Evolutionary conservation across 2,113 vertebrate species (phyloP), one percentile per base, ranked within the genome.

Genomic region (Collichthys lucidus): DNA sequence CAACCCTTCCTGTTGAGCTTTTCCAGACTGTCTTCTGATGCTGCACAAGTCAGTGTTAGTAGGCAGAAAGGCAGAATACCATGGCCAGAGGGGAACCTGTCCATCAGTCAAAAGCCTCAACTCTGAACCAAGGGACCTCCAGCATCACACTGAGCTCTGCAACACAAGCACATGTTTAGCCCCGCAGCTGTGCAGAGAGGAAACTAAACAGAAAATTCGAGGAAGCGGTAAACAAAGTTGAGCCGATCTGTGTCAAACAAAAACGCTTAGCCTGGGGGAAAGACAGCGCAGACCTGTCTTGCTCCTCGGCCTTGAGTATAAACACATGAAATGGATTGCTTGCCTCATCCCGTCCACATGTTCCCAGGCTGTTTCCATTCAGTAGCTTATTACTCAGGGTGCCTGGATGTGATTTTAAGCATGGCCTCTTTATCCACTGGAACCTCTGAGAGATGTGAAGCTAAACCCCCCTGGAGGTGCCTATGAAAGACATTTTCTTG

Each of bases 181-280:
- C 90, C 90, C 46, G 77, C 82, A 91, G 92, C 89, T 77, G 68
- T 87, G 80, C 77, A 84, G 82, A 79, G 71, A 86, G 85, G 85
- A 91, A 91, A 64, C 88, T 74, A 82, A 89, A 90, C 42, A 86
- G 86, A 82, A 86, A 91, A 68, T 62, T 90, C 88, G 89, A 91
- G 86, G 87, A 79, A 83, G 82, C 12, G 15, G 82, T 77, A 91
- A 91, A 89, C 85, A 94, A 89, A 90, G 82, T 85, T 83, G 86
- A 92, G 85, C 78, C 22, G 80, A 90, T 83, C 62, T 53, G 79
- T 91, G 91, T 91, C 89, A 89, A 90, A 91, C 85, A 81, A 89
- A 89, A 90, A 61, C 42, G 71, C 22, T 55, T 85, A 67, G 88
- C 93, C 89, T 44, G 68, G 69, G 35, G 91, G 90, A 84, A 76